These are phyloP conservation scores for Hemicentrotus pulcherrimus DNA, from an alignment of 35 echinoderm and acorn worm species.

Conservation along the genomic window DNA sequence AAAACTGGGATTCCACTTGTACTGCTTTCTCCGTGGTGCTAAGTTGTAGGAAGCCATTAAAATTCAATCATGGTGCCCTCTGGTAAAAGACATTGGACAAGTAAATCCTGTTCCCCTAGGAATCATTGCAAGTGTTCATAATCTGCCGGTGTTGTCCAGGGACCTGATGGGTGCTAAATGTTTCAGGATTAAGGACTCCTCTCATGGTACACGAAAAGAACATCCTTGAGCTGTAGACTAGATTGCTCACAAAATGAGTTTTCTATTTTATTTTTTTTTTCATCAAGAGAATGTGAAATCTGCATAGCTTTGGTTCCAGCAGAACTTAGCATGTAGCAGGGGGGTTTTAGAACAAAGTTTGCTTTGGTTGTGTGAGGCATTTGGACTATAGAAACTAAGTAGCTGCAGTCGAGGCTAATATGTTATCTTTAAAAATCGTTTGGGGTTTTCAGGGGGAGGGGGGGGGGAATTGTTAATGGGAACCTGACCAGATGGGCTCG, in stretches of 20 bases:
- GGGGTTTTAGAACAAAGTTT: neutral
- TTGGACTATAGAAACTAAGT: neutral
- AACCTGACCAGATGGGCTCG: neutral
- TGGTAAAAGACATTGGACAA: neutral
- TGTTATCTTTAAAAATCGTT: neutral
- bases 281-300: neutral
- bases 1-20: too few species aligned
- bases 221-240: neutral
- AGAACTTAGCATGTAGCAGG: neutral
- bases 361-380: neutral
- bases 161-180: neutral
- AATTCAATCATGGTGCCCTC: neutral
- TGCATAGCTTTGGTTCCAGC: neutral
- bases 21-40: neutral
- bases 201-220: neutral
- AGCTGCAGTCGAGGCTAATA: neutral
- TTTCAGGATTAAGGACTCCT: neutral
- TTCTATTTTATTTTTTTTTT: neutral
- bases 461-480: neutral
- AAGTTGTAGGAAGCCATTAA: neutral
- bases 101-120: neutral
- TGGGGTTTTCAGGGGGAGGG: too few species aligned
- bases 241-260: neutral
- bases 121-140: neutral
- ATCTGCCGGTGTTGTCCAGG: neutral